These are phyloP conservation scores for Scaptomyza flava DNA, from an alignment of 2,888 invertebrate species.

Conservation along the genomic window DNA sequence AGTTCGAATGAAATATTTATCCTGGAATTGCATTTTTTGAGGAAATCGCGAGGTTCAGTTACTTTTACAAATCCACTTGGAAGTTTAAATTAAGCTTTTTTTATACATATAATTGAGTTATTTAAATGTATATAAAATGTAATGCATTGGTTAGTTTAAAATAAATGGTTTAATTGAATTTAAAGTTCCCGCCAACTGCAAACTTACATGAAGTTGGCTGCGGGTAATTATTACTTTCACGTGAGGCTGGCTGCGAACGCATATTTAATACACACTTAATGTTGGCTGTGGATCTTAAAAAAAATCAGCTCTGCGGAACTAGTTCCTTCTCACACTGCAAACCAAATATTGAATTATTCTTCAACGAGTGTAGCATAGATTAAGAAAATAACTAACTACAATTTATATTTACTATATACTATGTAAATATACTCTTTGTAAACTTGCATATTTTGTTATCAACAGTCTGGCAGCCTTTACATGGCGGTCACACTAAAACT, in stretches of 20 bases:
- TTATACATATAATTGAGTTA: too few species aligned
- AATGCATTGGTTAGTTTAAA: neutral
- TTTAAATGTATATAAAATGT: too few species aligned
- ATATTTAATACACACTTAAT: neutral
- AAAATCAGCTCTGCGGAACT: neutral
- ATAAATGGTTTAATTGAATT: neutral
- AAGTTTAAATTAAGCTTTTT: too few species aligned
- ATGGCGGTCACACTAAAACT: conserved; percentile 25
- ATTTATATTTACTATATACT: too few species aligned
- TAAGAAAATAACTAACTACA: too few species aligned
- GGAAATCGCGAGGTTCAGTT: too few species aligned
- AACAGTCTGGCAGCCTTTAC: conserved; percentile 5
- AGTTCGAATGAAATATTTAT: too few species aligned
- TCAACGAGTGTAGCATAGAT: too few species aligned
- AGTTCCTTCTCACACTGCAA: neutral
- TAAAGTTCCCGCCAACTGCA: conserved; percentile 6
- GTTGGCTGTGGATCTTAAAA: conserved; percentile 6
- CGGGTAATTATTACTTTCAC: neutral
- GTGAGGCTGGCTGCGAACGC: conserved; percentile 19
- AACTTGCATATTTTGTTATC: neutral
- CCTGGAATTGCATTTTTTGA: too few species aligned
- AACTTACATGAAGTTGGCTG: conserved; percentile 23
- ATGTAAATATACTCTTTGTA: too few species aligned
- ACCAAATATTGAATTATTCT: neutral
- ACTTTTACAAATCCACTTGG: too few species aligned